Percentiles rank a stretch among this genome's conserved stretches.
Evolutionary conservation across 2,888 invertebrate genomes (phyloP).

Genomic region (Horisme vitalbata): DNA sequence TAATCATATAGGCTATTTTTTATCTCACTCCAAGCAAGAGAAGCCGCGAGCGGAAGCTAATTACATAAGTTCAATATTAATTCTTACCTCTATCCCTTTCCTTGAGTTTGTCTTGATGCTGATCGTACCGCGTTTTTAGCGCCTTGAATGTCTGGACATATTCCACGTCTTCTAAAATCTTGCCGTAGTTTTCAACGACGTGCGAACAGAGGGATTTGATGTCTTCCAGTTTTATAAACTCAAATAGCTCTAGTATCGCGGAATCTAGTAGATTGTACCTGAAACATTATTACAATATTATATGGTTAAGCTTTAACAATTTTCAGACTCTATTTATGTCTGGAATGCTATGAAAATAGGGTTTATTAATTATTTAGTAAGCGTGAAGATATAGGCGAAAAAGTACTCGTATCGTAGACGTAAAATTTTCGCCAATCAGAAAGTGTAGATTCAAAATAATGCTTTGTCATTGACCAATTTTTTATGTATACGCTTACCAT

Average conservation of each 20-base stretch:
- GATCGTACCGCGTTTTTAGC: slow-evolving; percentile 94
- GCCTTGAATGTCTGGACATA: slow-evolving; percentile 99
- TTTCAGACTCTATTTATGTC: too few species aligned
- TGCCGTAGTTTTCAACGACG: slow-evolving; percentile 97
- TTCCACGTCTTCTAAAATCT: slow-evolving; percentile 95
- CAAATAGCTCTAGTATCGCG: slow-evolving; percentile 99
- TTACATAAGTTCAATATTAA: background rate
- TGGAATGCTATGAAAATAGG: too few species aligned
- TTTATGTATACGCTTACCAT: too few species aligned
- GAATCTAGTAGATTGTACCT: slow-evolving; percentile 98
- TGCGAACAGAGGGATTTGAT: slow-evolving; percentile 95
- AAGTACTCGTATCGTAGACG: too few species aligned
- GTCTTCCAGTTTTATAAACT: slow-evolving; percentile 97
- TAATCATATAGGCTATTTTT: too few species aligned
- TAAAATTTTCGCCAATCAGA: too few species aligned
- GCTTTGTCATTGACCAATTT: too few species aligned
- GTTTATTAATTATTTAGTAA: too few species aligned
- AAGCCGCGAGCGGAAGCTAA: too few species aligned
- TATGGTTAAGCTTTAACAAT: background rate
- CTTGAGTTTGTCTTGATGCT: slow-evolving; percentile 94
- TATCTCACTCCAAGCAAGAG: too few species aligned
- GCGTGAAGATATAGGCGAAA: too few species aligned
- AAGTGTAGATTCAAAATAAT: too few species aligned
- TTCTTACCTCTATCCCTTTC: slow-evolving; percentile 89
- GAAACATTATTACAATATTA: slow-evolving; percentile 39